A percentile compares a stretch with the other conserved stretches of the same genome.
Conservation (phyloP, 2,113 vertebrate genomes). For the Pseudorectes ferrugineus region DNA sequence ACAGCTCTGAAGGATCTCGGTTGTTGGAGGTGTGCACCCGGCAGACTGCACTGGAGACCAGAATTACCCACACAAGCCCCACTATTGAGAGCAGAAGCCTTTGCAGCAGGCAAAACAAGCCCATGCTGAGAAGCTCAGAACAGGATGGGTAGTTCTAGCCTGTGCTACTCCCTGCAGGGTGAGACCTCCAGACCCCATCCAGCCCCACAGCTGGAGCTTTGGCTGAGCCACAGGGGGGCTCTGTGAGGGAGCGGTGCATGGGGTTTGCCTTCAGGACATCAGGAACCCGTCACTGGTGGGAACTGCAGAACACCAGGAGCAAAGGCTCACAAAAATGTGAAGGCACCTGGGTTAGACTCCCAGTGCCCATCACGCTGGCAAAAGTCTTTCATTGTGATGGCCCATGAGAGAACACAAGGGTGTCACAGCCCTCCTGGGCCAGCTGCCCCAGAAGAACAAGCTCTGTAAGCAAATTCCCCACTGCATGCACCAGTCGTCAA, state of each 20-base stretch:
- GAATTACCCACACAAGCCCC: neutral
- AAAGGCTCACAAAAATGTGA: neutral
- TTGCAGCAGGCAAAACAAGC: neutral
- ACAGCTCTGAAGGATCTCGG: neutral
- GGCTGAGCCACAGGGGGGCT: neutral
- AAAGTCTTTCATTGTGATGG: neutral
- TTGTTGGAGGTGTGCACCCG: neutral
- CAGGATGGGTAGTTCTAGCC: neutral
- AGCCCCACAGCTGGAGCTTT: neutral
- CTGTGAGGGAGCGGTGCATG: accelerated
- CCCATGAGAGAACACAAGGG: neutral
- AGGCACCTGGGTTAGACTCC: neutral
- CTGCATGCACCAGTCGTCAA: neutral
- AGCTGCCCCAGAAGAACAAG: neutral
- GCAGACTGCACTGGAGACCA: neutral
- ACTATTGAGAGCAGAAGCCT: neutral
- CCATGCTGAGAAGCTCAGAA: neutral
- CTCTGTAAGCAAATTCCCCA: neutral
- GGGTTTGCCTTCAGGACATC: neutral
- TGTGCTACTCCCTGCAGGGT: neutral
- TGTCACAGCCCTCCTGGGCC: neutral
- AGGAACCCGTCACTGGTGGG: neutral
- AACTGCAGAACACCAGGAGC: neutral
- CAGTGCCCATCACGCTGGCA: neutral
- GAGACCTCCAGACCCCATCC: neutral